Percentiles rank a stretch among this genome's conserved stretches.
phyloP scores from a whole-genome alignment of 2,797 vertebrate species.

The Erithacus rubecula region DNA sequence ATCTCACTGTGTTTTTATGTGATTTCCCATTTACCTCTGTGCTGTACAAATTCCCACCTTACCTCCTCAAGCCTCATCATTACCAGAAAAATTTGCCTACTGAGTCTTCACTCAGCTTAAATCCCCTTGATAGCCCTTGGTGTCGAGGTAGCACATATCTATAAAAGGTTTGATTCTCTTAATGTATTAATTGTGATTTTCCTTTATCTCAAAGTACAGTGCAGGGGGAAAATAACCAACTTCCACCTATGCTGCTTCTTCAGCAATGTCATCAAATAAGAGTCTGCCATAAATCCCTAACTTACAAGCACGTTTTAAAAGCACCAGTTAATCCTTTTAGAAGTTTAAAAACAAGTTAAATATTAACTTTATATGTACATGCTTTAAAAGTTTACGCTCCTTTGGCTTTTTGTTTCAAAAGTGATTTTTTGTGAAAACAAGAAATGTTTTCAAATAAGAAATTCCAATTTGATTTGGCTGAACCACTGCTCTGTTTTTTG shows the following conservation, averaged over 20 bases:
- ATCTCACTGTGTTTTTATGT: not conserved
- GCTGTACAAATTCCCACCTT: not conserved
- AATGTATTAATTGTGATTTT: not conserved
- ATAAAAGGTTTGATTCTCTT: not conserved
- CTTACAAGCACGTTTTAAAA: conserved; percentile 24
- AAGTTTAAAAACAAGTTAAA: conserved; percentile 27
- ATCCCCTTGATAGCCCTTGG: not conserved
- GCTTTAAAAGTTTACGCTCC: not conserved
- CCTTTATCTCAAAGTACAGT: not conserved
- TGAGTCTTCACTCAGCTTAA: not conserved
- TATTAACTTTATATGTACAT: not conserved
- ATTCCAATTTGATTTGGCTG: not conserved
- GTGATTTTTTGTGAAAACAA: not conserved
- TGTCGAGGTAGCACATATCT: not conserved
- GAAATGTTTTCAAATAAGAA: not conserved
- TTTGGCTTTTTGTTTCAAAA: conserved; percentile 7
- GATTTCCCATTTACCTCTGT: not conserved
- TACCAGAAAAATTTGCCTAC: not conserved
- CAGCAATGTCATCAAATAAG: not conserved
- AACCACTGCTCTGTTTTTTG: not conserved
- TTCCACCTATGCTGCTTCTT: not conserved
- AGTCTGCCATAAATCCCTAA: not conserved
- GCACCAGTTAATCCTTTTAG: not conserved
- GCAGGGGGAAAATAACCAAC: not conserved
- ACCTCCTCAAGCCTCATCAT: not conserved